A percentile compares a stretch with the other conserved stretches of the same genome.
phyloP scores from a whole-genome alignment of 2,888 invertebrate genomes.

The Coleophora deauratella region DNA sequence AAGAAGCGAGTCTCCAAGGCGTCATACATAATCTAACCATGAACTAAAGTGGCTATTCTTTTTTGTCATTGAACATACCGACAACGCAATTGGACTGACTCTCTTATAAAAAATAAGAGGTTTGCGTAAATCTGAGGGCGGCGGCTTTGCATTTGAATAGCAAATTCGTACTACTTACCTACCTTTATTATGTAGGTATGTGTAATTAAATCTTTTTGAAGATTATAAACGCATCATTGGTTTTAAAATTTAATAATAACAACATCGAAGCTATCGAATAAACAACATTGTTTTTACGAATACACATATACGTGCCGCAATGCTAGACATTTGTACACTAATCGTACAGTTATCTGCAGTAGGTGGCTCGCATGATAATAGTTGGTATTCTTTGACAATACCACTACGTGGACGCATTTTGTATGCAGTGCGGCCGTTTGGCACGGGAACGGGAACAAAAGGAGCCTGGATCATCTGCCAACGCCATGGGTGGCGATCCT shows the following conservation, averaged over 20 bases:
- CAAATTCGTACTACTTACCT: too few species aligned
- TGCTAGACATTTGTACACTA: constrained; percentile 19
- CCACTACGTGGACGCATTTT: constrained; percentile 32
- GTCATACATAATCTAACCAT: not conserved
- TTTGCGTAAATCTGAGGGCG: too few species aligned
- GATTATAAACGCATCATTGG: too few species aligned
- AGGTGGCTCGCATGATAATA: constrained; percentile 46
- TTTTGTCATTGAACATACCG: constrained; percentile 1
- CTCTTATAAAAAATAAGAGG: too few species aligned
- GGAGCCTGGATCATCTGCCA: constrained; percentile 48
- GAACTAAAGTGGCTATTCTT: constrained; percentile 1
- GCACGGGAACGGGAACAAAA: constrained; percentile 49
- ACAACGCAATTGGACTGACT: too few species aligned
- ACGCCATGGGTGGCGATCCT: constrained; percentile 51
- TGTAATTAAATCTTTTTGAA: too few species aligned
- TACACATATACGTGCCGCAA: constrained; percentile 10
- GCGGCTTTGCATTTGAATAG: too few species aligned
- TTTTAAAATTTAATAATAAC: too few species aligned
- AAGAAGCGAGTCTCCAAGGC: constrained; percentile 14
- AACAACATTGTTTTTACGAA: not conserved
- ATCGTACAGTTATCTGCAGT: constrained; percentile 30
- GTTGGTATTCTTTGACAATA: too few species aligned
- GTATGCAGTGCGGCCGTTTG: constrained; percentile 54
- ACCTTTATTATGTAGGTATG: too few species aligned
- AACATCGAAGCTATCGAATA: too few species aligned